These are phyloP conservation scores for Suricata suricatta DNA, from an alignment of 2,113 vertebrate genomes.

Conservation along the genomic window DNA sequence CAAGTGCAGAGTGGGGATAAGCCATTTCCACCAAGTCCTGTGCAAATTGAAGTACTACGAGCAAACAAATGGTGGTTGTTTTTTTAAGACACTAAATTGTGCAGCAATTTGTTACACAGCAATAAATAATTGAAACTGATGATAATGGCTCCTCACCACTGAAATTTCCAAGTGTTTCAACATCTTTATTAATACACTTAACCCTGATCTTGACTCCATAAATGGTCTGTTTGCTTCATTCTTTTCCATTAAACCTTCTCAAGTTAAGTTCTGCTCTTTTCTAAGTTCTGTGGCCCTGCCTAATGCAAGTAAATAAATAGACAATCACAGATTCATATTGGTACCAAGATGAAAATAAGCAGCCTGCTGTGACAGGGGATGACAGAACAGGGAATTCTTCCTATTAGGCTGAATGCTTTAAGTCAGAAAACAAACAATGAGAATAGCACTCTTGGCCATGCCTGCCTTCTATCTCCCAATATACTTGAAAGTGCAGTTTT, in stretches of 20 bases:
- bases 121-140: background rate
- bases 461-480: background rate
- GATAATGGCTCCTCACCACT: background rate
- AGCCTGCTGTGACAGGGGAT: background rate
- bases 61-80: background rate
- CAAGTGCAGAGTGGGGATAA: background rate
- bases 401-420: background rate
- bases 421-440: background rate
- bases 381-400: background rate
- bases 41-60: background rate
- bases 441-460: background rate
- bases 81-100: background rate
- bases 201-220: background rate
- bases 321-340: background rate
- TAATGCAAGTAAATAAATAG: background rate
- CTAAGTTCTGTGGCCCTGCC: background rate
- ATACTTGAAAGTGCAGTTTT: background rate
- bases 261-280: background rate
- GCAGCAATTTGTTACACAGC: background rate
- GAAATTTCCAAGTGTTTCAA: background rate
- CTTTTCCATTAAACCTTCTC: background rate
- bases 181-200: background rate
- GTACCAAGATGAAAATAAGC: background rate
- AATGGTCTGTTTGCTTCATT: background rate
- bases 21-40: background rate